Evolutionary conservation across 2,797 vertebrate genomes (phyloP).

Genomic region (Brachyrhaphis roseni): DNA sequence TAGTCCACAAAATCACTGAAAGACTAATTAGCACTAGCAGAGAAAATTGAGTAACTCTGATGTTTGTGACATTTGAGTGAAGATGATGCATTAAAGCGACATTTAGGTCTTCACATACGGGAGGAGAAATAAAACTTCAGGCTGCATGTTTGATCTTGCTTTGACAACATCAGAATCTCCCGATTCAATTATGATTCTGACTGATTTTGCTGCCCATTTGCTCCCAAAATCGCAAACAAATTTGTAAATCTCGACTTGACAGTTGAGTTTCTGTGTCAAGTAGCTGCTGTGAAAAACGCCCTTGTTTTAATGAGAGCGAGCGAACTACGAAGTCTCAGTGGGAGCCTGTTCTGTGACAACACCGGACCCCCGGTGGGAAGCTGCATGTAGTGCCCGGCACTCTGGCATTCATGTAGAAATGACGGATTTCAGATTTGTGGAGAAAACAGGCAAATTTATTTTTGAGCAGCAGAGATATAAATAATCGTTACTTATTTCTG

Average conservation of each 20-base stretch:
- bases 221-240: conserved; percentile 26
- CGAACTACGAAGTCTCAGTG: conserved; percentile 49
- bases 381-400: conserved; percentile 43
- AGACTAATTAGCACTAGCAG: background rate
- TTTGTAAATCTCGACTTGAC: conserved; percentile 36
- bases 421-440: conserved; percentile 57
- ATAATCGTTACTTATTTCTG: conserved; percentile 55
- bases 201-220: background rate
- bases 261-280: conserved; percentile 27
- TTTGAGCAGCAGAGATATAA: conserved; percentile 54
- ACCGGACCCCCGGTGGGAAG: conserved; percentile 35
- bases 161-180: background rate
- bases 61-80: background rate
- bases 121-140: background rate
- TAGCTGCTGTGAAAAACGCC: conserved; percentile 54
- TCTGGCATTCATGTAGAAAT: conserved; percentile 47
- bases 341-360: conserved; percentile 39
- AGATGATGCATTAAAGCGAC: background rate
- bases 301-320: conserved; percentile 50
- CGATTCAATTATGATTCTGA: background rate
- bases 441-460: conserved; percentile 40
- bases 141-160: background rate
- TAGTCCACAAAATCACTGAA: background rate
- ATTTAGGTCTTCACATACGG: background rate
- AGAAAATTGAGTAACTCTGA: background rate